Evolutionary conservation across 2,888 invertebrate species (phyloP).

Genomic region (Dugesia japonica): DNA sequence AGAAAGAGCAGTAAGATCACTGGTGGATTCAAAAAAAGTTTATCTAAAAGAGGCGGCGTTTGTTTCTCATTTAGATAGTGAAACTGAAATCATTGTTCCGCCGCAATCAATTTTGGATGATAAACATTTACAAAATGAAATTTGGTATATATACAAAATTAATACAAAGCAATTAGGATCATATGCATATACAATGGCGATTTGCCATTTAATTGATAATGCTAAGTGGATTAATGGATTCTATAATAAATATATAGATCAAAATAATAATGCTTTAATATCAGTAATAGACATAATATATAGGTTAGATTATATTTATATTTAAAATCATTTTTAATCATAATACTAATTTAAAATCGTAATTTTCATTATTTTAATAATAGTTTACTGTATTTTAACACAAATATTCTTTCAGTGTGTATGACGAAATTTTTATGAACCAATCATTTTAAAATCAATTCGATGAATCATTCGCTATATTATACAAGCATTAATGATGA

Average conservation of each 20-base stretch:
- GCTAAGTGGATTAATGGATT: neutral
- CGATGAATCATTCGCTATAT: no score
- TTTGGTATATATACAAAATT: neutral
- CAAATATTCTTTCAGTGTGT: no score
- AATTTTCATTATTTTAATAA: no score
- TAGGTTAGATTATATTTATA: neutral
- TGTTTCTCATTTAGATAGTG: neutral
- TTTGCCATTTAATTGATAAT: conserved; percentile 10
- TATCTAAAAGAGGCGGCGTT: neutral
- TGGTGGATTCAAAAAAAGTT: neutral
- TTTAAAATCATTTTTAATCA: no score
- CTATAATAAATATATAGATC: neutral
- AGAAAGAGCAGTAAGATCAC: neutral
- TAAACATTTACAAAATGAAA: neutral
- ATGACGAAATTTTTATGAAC: no score
- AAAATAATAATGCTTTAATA: conserved; percentile 4
- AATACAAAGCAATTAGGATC: neutral
- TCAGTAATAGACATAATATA: neutral
- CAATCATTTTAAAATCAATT: no score
- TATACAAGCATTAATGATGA: no score
- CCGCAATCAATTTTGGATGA: neutral
- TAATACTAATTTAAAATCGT: no score
- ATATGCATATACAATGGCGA: neutral
- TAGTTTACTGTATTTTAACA: no score
- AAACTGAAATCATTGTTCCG: neutral